phyloP scores from a whole-genome alignment of 2,113 vertebrate species.

The Ictalurus punctatus region DNA sequence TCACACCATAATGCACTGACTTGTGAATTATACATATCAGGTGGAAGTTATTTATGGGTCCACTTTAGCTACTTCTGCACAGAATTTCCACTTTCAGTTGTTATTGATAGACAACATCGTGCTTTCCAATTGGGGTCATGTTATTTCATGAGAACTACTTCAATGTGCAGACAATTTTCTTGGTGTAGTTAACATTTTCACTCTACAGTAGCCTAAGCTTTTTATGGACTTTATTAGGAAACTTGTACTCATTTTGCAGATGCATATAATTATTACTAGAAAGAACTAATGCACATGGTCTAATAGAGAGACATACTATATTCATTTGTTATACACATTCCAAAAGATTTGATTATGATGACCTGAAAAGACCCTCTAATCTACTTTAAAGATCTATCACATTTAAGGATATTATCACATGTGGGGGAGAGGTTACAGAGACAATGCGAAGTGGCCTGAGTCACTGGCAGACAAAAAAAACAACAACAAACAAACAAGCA shows the following conservation, averaged over 20 bases:
- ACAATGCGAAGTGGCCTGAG: not conserved
- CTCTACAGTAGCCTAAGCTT: not conserved
- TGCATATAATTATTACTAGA: no score
- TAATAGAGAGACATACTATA: no score
- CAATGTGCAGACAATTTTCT: not conserved
- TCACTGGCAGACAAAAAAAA: not conserved
- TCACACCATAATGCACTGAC: conserved; percentile 32
- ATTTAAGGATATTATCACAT: not conserved
- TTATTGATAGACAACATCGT: not conserved
- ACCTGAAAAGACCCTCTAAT: not conserved
- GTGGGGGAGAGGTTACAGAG: not conserved
- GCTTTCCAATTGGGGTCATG: not conserved
- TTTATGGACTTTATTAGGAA: not conserved
- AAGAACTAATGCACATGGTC: no score
- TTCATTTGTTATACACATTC: no score
- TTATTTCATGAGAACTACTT: not conserved
- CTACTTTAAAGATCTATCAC: not conserved
- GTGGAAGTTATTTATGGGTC: not conserved
- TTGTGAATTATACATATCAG: conserved; percentile 4
- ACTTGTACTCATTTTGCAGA: not conserved
- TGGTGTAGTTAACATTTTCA: not conserved
- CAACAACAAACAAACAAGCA: no score
- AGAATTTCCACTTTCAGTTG: not conserved
- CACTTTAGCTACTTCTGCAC: not conserved
- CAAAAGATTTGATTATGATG: no score